Evolutionary conservation across 1,140 invertebrate species (phyloP).

Genomic region (Drosophila nebulosa): DNA sequence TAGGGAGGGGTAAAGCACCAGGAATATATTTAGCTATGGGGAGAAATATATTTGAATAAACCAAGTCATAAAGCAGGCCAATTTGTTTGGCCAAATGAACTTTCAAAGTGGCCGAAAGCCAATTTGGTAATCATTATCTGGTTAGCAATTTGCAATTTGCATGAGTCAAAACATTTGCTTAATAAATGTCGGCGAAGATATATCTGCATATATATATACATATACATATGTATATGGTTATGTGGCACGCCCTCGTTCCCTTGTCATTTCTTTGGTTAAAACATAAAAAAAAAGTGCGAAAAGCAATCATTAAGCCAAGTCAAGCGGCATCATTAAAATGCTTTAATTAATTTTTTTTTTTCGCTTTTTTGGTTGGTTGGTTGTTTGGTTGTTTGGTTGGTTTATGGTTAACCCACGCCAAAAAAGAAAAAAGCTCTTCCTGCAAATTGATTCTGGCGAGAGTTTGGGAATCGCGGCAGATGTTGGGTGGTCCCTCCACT

Average conservation of each 20-base stretch:
- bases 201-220: not conserved
- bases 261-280: not conserved
- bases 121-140: slow-evolving; percentile 34
- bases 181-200: slow-evolving; percentile 44
- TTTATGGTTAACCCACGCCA: slow-evolving; percentile 41
- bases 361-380: too few species aligned
- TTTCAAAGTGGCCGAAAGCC: too few species aligned
- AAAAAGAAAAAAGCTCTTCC: slow-evolving; percentile 44
- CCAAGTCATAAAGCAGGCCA: not conserved
- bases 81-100: not conserved
- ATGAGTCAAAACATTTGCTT: slow-evolving; percentile 76
- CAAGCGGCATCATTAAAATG: slow-evolving; percentile 69
- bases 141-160: slow-evolving; percentile 45
- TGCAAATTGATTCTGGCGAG: slow-evolving; percentile 36
- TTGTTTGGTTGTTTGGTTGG: not conserved
- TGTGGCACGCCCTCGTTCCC: not conserved
- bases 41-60: not conserved
- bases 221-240: not conserved
- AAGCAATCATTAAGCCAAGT: slow-evolving; percentile 63
- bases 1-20: not conserved
- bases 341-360: slow-evolving; percentile 72
- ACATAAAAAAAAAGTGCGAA: slow-evolving; percentile 56
- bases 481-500: slow-evolving; percentile 57
- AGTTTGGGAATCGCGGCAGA: not conserved
- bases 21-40: not conserved